Conservation (phyloP, 2,797 vertebrate genomes). For the Steatocranus sp. region DNA sequence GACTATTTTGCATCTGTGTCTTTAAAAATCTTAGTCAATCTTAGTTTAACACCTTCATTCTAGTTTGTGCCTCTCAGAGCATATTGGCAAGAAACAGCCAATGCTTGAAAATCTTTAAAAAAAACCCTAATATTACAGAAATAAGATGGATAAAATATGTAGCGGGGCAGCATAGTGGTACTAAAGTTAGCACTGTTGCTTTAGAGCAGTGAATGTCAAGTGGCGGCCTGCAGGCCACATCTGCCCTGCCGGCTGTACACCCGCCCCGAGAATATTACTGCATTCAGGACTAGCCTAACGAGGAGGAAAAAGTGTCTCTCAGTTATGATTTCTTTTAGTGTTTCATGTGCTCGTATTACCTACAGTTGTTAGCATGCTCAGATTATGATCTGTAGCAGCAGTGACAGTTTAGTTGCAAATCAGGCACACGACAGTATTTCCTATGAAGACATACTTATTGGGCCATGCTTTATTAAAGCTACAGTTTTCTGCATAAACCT, state of each 20-base stretch:
- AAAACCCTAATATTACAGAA: not conserved
- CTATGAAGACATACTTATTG: not conserved
- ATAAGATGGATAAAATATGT: not conserved
- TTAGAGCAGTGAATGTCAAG: not conserved
- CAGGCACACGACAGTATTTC: not conserved
- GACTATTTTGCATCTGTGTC: not conserved
- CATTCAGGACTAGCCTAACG: not conserved
- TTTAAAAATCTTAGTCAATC: not conserved
- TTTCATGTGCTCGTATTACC: not conserved
- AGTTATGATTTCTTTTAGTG: not conserved
- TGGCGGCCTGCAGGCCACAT: too few relatives aligned
- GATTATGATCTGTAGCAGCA: not conserved
- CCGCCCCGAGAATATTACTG: not conserved
- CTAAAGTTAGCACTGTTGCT: not conserved
- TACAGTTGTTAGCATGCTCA: not conserved
- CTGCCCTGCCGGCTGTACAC: not conserved
- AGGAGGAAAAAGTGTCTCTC: not conserved
- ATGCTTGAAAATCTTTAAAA: not conserved
- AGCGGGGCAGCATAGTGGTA: not conserved
- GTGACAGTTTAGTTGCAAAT: not conserved
- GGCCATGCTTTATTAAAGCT: not conserved
- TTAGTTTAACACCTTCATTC: not conserved
- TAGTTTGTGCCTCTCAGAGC: not conserved
- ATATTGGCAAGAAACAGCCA: not conserved
- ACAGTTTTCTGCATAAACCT: not conserved